Evolutionary conservation across 1,140 invertebrate genomes (phyloP), one percentile per base, ranked within the genome.

Genomic region (Stenopsyche tienmushanensis): DNA sequence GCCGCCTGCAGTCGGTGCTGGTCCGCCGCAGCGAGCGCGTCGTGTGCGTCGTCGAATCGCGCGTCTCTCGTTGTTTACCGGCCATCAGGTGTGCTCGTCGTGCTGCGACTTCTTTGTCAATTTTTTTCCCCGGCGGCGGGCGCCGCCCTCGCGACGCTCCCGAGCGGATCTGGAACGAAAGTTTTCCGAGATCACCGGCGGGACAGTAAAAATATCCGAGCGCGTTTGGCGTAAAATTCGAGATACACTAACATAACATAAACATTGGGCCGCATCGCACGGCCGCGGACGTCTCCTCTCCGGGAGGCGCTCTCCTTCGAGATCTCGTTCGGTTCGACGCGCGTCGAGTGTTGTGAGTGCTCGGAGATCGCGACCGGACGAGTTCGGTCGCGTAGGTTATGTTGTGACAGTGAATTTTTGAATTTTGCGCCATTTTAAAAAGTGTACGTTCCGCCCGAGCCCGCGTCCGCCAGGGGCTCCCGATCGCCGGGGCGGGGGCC

Each of bases 1-100:
- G 39, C 44, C 7, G 15, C 57, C 57, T n/a, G 57, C 57, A 60
- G 57, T 60, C 42, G 26, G 15, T 39, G 57, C 34, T 18, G 42
- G 24, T 26, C 25, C 3, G 17, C 25, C 57, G 57, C 25, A 44
- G 21, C 21, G 57, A 1, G 21, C 17, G 57, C 17, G 23, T 47
- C 55, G 55, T 42, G 15, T n/a, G n/a, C 15, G 26, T 57, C 26
- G 34, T 24, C 52, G 10, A 7, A n/a, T 20, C 52, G 52, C 52
- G 15, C 9, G 24, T 13, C 2, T 25, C 21, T 25, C 18, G 2
- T 25, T 25, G 24, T 52, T 52, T 52, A 8, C 52, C 52, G 52
- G 52, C 52, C 52, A 20, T 54, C 52, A 54, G 52, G 52, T 54
- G 52, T 25, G 52, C 18, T 20, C 17, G 44, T 47, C 17, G 18